A percentile compares a stretch with the other conserved stretches of the same genome.
Evolutionary conservation across 2,888 invertebrate genomes (phyloP).

Genomic region (Dusona sp.): DNA sequence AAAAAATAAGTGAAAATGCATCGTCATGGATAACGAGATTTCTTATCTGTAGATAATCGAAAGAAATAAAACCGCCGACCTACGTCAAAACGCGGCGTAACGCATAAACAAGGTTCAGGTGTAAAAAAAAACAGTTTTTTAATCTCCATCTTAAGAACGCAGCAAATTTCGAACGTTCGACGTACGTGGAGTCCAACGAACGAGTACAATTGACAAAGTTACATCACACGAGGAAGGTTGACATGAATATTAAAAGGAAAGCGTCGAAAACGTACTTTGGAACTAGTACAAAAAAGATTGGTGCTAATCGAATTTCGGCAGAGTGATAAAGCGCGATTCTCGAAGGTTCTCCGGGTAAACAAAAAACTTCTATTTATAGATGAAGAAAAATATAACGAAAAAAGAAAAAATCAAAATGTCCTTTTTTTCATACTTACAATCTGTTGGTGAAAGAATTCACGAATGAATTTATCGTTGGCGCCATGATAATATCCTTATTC

Average conservation of each 20-base stretch:
- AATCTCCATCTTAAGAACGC: too few relatives aligned
- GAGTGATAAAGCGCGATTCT: neutral
- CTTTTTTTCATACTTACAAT: constrained; percentile 87
- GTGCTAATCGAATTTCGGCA: neutral
- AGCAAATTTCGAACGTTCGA: neutral
- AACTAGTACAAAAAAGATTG: constrained; percentile 21
- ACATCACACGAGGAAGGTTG: constrained; percentile 39
- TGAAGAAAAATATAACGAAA: constrained; percentile 5
- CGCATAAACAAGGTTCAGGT: neutral
- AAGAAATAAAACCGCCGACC: neutral
- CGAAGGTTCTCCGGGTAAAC: neutral
- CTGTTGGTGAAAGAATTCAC: constrained; percentile 89
- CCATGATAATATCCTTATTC: constrained; percentile 84
- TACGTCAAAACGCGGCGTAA: neutral
- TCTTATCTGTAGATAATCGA: constrained; percentile 34
- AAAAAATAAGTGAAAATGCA: constrained; percentile 12
- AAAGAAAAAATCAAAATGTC: neutral
- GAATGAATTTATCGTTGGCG: constrained; percentile 88
- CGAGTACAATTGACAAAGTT: constrained; percentile 29
- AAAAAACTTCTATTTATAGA: constrained; percentile 13
- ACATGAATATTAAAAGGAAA: constrained; percentile 11
- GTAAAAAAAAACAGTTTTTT: constrained; percentile 20
- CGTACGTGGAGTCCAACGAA: neutral
- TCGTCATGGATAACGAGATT: constrained; percentile 22
- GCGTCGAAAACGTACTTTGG: constrained; percentile 33